Evolutionary conservation across 35 echinoderm and acorn worm species (phyloP).

Genomic region (Ophioderma brevispina): DNA sequence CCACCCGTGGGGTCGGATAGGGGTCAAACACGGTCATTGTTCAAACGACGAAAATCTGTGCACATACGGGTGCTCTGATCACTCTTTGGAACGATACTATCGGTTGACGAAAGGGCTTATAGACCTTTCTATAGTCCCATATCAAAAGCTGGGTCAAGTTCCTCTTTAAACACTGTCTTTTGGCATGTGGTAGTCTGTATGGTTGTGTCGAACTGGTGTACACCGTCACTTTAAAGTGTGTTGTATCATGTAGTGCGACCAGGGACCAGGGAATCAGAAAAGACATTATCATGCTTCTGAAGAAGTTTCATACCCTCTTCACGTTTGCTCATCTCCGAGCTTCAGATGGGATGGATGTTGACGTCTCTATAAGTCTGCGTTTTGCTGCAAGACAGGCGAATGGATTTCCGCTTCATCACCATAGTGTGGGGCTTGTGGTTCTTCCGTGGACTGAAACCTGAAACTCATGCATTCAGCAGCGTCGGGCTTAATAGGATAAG

Average conservation of each 20-base stretch:
- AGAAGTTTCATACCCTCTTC: too few relatives aligned
- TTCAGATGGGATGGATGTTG: too few relatives aligned
- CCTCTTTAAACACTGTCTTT: background rate
- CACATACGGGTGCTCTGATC: slow-evolving; percentile 24
- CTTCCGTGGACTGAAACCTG: too few relatives aligned
- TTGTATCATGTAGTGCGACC: background rate
- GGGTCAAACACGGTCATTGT: slow-evolving; percentile 48
- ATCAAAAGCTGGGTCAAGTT: background rate
- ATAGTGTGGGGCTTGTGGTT: too few relatives aligned
- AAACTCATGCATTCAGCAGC: too few relatives aligned
- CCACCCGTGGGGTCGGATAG: too few relatives aligned
- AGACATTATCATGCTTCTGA: background rate
- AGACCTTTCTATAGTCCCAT: background rate
- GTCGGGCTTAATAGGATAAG: too few relatives aligned
- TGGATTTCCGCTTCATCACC: too few relatives aligned
- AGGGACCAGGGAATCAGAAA: background rate
- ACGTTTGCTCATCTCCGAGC: too few relatives aligned
- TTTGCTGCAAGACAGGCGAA: too few relatives aligned
- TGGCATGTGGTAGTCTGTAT: background rate
- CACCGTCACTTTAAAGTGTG: background rate
- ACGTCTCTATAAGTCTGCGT: too few relatives aligned
- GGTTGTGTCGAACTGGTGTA: background rate
- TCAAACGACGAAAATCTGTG: slow-evolving; percentile 8
- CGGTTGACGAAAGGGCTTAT: background rate
- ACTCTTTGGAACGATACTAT: slow-evolving; percentile 13